phyloP scores from a whole-genome alignment of 1,140 invertebrate species.

The Tetramorium parvispinum region DNA sequence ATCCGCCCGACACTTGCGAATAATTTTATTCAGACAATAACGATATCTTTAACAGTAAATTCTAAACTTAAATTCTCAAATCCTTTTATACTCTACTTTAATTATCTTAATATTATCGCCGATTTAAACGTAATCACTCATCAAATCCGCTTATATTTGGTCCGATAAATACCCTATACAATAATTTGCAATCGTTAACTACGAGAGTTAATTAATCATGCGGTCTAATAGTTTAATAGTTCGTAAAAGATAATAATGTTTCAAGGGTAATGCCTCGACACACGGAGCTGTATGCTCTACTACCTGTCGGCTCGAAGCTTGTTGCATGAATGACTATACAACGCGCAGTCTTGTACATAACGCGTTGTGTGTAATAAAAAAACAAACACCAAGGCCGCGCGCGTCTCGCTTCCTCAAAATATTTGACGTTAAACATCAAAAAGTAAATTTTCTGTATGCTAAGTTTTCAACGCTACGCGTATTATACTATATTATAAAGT shows the following conservation, averaged over 20 bases:
- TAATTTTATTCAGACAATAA: neutral
- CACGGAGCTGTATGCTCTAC: neutral
- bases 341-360: neutral
- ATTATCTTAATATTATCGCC: neutral
- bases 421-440: constrained; percentile 9
- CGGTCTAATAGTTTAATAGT: constrained; percentile 6
- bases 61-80: no score
- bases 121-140: neutral
- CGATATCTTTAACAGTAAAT: neutral
- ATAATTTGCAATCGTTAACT: neutral
- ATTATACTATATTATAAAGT: neutral
- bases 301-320: neutral
- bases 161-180: neutral
- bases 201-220: neutral
- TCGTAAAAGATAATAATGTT: neutral
- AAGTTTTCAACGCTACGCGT: neutral
- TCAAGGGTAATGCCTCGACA: neutral
- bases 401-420: neutral
- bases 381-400: neutral
- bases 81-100: no score
- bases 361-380: neutral
- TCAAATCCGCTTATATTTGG: neutral
- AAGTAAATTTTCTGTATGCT: neutral
- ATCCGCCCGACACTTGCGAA: neutral
- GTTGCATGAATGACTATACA: neutral